phyloP scores from a whole-genome alignment of 2,113 vertebrate genomes.

The Albula glossodonta region DNA sequence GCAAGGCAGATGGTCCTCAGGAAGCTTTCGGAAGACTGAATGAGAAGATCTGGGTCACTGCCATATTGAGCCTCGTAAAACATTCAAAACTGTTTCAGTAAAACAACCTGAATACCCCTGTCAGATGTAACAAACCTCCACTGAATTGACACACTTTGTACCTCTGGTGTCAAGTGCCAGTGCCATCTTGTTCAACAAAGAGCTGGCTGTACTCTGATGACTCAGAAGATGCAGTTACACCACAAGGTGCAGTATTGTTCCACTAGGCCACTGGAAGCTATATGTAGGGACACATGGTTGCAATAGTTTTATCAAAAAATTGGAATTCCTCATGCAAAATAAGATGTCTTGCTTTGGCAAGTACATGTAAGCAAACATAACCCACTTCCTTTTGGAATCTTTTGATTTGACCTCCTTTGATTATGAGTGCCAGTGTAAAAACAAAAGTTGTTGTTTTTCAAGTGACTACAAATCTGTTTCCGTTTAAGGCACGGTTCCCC shows the following conservation, averaged over 20 bases:
- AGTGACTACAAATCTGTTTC: conserved; percentile 22
- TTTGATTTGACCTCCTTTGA: neutral
- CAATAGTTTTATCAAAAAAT: conserved; percentile 5
- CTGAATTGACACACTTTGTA: neutral
- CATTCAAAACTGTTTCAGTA: neutral
- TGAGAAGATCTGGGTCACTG: neutral
- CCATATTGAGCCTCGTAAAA: neutral
- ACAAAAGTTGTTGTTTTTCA: neutral
- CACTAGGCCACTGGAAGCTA: neutral
- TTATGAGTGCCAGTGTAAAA: neutral
- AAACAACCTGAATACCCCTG: neutral
- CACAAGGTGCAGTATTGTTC: neutral
- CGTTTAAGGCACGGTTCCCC: conserved; percentile 14
- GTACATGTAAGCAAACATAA: conserved; percentile 9
- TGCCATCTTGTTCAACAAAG: neutral
- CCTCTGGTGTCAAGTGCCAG: neutral
- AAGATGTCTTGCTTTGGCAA: neutral
- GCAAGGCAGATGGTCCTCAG: neutral
- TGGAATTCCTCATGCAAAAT: neutral
- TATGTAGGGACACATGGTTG: neutral
- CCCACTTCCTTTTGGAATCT: neutral
- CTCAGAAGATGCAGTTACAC: neutral
- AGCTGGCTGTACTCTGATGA: neutral
- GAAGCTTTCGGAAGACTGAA: neutral
- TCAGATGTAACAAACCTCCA: neutral